Conservation (phyloP, 64 coral and sea anemone genomes). For the Dendronephthya gigantea region DNA sequence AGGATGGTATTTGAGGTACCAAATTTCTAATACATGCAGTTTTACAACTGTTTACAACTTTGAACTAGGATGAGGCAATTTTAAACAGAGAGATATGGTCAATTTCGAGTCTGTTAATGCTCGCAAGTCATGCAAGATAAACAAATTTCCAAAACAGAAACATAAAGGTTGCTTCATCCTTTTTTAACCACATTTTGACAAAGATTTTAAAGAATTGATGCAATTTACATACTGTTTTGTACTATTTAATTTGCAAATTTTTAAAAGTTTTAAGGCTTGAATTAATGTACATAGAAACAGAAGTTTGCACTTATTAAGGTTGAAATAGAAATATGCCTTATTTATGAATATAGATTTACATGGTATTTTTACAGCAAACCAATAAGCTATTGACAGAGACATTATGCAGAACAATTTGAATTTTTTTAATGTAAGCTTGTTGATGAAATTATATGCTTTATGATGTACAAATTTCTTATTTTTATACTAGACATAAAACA, state of each 20-base stretch:
- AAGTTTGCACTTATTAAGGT: background rate
- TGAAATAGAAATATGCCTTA: background rate
- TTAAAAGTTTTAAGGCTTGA: background rate
- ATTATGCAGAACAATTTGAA: background rate
- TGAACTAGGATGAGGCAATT: background rate
- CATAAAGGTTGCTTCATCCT: no score
- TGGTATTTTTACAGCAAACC: background rate
- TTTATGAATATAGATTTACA: background rate
- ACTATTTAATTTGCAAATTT: background rate
- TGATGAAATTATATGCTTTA: background rate
- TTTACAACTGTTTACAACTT: background rate
- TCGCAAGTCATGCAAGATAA: no score
- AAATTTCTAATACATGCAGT: background rate
- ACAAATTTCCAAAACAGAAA: no score
- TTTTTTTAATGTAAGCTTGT: background rate
- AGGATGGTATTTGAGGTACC: background rate
- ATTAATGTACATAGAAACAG: background rate
- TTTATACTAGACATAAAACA: background rate
- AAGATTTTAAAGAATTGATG: no score
- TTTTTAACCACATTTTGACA: no score
- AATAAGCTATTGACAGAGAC: background rate
- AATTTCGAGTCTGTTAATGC: no score
- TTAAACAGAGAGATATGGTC: background rate
- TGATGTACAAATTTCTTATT: background rate
- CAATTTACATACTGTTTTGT: background rate